Base-by-base conservation (phyloP, 2,888 invertebrate species). In the Drosophila imparisetae region DNA sequence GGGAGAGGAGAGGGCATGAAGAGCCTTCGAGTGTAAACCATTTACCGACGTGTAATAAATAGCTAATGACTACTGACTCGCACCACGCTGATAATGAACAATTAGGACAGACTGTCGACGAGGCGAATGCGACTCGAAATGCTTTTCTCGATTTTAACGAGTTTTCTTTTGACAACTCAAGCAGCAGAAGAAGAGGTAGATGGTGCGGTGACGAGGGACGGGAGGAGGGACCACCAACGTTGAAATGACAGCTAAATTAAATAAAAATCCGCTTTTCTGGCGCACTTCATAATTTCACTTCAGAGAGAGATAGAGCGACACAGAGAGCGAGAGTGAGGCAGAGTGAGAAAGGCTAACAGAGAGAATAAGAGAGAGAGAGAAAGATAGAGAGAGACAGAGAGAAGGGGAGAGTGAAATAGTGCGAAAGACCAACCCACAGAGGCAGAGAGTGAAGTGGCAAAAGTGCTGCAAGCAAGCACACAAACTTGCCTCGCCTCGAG, bases 261-360 rank as follows among this genome's bases (percentile, higher is more conserved):
- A 74, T 63, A 74, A 59, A 66, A 86, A 83, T 77, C 75, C 18
- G 80, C 78, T 80, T 86, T 83, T 72, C 62, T 81, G 79, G 57
- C 75, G 71, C 75, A 66, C 70, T 72, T 85, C 71, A 90, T 86
- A 86, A 89, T 90, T 86, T 90, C 90, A 86, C 89, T 86, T 86
- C 83, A 67, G 2, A 40, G 38, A 38, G 54, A 36, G n/a, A 50
- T 27, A 52, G 53, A 40, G 52, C 34, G n/a, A 29, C 13, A 15
- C 18, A 45, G 21, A 45, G 4, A 48, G 30, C n/a, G 42, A 40
- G 57, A 40, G 52, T 34, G 24, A 32, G 18, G 15, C 36, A 45
- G 21, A 45, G 4, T 21, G 42, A 42, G 6, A 21, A 21, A 42
- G 11, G 40, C 40, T n/a, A 18, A 1, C 48, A 52, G 53, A 49